These are phyloP conservation scores for Zaprionus lineosus DNA, from an alignment of 2,888 invertebrate genomes.

Conservation along the genomic window DNA sequence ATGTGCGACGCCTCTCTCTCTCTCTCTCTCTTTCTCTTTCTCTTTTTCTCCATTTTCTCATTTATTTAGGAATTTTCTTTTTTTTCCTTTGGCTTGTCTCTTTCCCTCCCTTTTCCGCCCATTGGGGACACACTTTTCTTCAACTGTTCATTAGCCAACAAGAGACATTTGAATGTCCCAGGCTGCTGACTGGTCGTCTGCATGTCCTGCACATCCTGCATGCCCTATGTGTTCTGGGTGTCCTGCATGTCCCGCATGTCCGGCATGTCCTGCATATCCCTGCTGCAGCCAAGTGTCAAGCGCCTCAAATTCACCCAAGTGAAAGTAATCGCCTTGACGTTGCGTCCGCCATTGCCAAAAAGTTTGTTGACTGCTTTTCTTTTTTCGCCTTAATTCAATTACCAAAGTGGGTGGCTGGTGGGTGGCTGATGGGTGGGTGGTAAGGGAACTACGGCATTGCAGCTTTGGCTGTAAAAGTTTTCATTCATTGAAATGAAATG, in stretches of 20 bases:
- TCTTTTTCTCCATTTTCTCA: conserved; percentile 19
- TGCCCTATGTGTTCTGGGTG: too few species aligned
- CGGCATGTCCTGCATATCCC: conserved; percentile 17
- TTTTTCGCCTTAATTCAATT: conserved; percentile 71
- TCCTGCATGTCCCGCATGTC: too few species aligned
- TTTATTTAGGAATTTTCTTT: too few species aligned
- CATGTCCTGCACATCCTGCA: conserved; percentile 16
- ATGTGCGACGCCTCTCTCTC: conserved; percentile 14
- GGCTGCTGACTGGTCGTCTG: conserved; percentile 36
- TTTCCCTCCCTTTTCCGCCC: too few species aligned
- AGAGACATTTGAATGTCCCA: conserved; percentile 51
- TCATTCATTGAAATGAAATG: conserved; percentile 19
- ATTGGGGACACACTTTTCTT: conserved; percentile 59
- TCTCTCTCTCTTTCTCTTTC: conserved; percentile 6
- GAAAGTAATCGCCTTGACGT: conserved; percentile 63
- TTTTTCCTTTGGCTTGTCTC: too few species aligned
- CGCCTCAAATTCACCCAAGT: conserved; percentile 66
- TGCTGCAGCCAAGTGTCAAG: conserved; percentile 51
- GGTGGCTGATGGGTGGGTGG: too few species aligned
- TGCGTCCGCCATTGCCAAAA: conserved; percentile 3
- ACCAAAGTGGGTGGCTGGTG: too few species aligned
- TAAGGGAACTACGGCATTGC: too few species aligned
- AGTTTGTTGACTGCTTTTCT: conserved; percentile 29
- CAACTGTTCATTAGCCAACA: conserved; percentile 69
- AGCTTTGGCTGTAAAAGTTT: conserved; percentile 29